Evolutionary conservation across 2,797 vertebrate genomes (phyloP), one percentile per base, ranked within the genome.

Genomic region (Hephaestus fuliginosus): DNA sequence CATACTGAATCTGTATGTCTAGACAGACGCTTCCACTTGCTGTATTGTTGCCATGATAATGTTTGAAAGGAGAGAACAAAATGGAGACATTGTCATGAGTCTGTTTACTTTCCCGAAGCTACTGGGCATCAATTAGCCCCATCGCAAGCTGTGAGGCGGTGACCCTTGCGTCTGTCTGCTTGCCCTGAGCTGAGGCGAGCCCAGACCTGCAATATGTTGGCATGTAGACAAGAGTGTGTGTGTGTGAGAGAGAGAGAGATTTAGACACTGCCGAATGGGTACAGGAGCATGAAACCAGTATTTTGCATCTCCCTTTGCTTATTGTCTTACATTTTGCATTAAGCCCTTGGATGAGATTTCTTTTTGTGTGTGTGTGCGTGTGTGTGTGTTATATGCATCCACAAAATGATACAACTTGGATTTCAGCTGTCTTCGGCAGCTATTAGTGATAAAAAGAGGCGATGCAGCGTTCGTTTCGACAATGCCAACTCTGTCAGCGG

Each of bases 131-230:
- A 93, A 86, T 91, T 90, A 88, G 78, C 62, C 60, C 67, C 57
- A 10, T 58, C 25, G 43, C 87, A 90, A 93, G 90, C 92, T 91
- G 90, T 88, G 90, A 89, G 80, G 78, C 25, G 12, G 18, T 84
- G 87, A 92, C 91, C 88, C 81, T 61, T 74, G 68, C 77, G 22
- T 89, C 84, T 91, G 88, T 85, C 80, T 69, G 81, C 70, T 81
- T n/a, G 55, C 83, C 81, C 86, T 49, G 74, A 77, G 78, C 82
- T 53, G 79, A 82, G 70, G 71, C 80, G 20, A 83, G 74, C 61
- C 62, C 76, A 91, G 88, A 86, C 73, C 76, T 86, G 76, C 88
- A 89, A 87, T 88, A 88, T 90, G 87, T 70, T 86, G 86, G 71
- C 86, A 83, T 64, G 52, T 64, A 83, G 64, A 56, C 78, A 70